Evolutionary conservation across 2,113 vertebrate species (phyloP).

Genomic region (Clarias batrachus): DNA sequence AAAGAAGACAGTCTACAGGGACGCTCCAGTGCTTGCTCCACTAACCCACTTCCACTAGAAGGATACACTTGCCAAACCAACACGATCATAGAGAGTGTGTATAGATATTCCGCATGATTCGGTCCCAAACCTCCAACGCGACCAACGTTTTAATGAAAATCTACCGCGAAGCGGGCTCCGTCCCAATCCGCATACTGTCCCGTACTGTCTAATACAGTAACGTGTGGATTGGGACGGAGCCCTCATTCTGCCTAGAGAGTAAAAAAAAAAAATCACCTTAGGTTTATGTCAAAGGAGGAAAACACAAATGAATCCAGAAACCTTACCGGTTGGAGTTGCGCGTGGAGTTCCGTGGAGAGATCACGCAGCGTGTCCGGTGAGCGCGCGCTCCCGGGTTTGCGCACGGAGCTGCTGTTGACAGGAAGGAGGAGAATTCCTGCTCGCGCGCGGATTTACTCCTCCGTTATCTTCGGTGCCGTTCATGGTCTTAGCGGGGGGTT

Average conservation of each 20-base stretch:
- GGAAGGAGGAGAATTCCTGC: conserved; percentile 22
- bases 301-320: neutral
- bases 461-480: conserved; percentile 34
- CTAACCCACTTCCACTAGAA: conserved; percentile 58
- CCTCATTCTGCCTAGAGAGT: neutral
- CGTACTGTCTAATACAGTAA: neutral
- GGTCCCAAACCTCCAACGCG: too few relatives aligned
- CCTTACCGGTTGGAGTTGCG: neutral
- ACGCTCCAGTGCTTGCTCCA: conserved; percentile 45
- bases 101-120: neutral
- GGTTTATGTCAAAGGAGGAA: neutral
- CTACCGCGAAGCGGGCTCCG: neutral
- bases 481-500: neutral
- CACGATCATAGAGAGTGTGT: neutral
- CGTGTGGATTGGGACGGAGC: neutral
- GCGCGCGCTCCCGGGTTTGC: conserved; percentile 18
- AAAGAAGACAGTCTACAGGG: neutral
- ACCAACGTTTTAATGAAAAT: neutral
- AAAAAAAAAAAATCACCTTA: too few relatives aligned
- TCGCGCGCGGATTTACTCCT: conserved; percentile 41
- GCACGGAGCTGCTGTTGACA: conserved; percentile 4
- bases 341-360: neutral
- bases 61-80: neutral
- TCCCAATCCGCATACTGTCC: neutral
- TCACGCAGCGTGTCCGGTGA: neutral